These are phyloP conservation scores for Hydrozoanthus tunicans DNA, from an alignment of 64 coral and sea anemone species.

Conservation along the genomic window DNA sequence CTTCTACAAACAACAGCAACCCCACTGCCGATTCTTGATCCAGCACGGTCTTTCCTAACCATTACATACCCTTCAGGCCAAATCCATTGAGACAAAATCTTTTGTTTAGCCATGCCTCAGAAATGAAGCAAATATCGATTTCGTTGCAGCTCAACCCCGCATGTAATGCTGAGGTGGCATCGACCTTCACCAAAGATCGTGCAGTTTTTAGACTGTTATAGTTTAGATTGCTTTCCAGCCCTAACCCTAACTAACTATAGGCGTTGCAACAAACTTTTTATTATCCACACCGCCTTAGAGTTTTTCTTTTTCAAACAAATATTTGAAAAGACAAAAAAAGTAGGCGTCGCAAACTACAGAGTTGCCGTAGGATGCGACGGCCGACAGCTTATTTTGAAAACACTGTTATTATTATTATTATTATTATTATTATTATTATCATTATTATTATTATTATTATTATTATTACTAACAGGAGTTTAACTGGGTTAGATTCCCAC, in stretches of 20 bases:
- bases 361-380: too few species aligned
- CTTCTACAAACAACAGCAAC: constrained; percentile 56
- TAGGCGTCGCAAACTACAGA: too few species aligned
- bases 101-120: constrained; percentile 31
- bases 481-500: too few species aligned
- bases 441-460: too few species aligned
- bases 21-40: constrained; percentile 12
- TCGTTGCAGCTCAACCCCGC: neutral
- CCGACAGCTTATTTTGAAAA: too few species aligned
- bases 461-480: too few species aligned
- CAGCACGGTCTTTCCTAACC: constrained; percentile 49
- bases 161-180: too few species aligned
- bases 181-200: too few species aligned
- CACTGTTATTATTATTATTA: too few species aligned
- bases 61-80: constrained; percentile 63
- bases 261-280: neutral
- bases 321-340: too few species aligned
- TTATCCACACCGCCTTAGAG: neutral
- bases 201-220: neutral
- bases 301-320: too few species aligned
- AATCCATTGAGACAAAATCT: constrained; percentile 51
- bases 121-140: neutral
- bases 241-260: neutral
- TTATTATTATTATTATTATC: too few species aligned
- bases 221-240: neutral